Percentiles rank a stretch among this genome's conserved stretches.
phyloP scores from a whole-genome alignment of 1,140 invertebrate genomes.

The Schlechtendalia chinensis region DNA sequence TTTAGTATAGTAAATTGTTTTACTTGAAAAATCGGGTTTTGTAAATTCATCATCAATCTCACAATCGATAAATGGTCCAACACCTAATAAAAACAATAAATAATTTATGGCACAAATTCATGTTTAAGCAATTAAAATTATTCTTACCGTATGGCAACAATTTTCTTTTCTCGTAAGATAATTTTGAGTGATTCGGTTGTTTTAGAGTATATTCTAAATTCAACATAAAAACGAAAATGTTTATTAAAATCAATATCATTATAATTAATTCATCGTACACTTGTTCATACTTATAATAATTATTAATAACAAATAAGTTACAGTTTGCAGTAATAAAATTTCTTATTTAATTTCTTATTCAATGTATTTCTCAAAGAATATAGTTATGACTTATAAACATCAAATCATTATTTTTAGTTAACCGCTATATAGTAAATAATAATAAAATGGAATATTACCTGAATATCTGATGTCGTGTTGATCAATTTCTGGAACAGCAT shows the following conservation, averaged over 20 bases:
- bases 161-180: not conserved
- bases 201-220: not conserved
- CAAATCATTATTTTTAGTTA: no score
- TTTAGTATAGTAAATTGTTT: not conserved
- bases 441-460: not conserved
- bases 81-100: not conserved
- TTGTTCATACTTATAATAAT: no score
- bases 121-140: not conserved
- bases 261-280: no score
- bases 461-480: slow-evolving; percentile 35
- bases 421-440: no score
- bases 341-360: no score
- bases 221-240: not conserved
- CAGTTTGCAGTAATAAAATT: no score
- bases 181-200: not conserved
- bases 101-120: not conserved
- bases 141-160: not conserved
- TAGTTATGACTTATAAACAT: no score
- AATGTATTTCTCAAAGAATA: no score
- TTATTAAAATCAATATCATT: not conserved
- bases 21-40: not conserved
- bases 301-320: no score
- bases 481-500: slow-evolving; percentile 16
- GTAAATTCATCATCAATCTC: not conserved
- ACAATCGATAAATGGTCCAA: not conserved